A percentile compares a stretch with the other conserved stretches of the same genome.
Conservation (phyloP, 2,888 invertebrate species). For the Plebejus melissa region DNA sequence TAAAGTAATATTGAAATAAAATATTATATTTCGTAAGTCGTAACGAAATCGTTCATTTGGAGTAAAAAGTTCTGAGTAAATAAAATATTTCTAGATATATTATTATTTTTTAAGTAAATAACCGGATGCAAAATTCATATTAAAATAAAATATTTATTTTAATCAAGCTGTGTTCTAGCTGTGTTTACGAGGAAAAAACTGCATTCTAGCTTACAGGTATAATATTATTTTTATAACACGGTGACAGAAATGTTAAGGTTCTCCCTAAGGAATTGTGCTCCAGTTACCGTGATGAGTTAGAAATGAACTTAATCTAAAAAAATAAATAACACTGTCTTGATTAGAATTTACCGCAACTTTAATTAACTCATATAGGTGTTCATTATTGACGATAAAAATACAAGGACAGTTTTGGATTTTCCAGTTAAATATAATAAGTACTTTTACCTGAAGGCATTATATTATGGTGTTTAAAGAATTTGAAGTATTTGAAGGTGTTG, state of each 20-base stretch:
- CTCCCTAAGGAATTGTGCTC: constrained; percentile 26
- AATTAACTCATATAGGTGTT: constrained; percentile 8
- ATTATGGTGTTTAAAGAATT: neutral
- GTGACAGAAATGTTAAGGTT: constrained; percentile 25
- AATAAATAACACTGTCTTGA: constrained; percentile 18
- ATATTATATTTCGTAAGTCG: too few species aligned
- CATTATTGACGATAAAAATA: neutral
- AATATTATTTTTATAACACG: constrained; percentile 21
- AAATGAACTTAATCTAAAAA: constrained; percentile 22
- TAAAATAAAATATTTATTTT: constrained; percentile 4
- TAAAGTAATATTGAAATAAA: too few species aligned
- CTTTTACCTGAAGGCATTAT: neutral
- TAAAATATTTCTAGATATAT: neutral
- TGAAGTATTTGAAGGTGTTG: too few species aligned
- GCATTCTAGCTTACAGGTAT: constrained; percentile 22
- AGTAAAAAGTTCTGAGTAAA: neutral
- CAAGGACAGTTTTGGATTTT: neutral
- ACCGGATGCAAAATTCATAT: neutral
- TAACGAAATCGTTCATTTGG: too few species aligned
- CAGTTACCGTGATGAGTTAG: constrained; percentile 25
- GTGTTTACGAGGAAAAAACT: constrained; percentile 11
- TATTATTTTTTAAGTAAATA: neutral
- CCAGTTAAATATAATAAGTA: neutral
- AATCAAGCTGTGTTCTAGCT: constrained; percentile 10
- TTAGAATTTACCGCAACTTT: constrained; percentile 16